Conservation (phyloP, 37 sponge, comb jelly and placozoan species). For the Dysidea cf. avara region DNA sequence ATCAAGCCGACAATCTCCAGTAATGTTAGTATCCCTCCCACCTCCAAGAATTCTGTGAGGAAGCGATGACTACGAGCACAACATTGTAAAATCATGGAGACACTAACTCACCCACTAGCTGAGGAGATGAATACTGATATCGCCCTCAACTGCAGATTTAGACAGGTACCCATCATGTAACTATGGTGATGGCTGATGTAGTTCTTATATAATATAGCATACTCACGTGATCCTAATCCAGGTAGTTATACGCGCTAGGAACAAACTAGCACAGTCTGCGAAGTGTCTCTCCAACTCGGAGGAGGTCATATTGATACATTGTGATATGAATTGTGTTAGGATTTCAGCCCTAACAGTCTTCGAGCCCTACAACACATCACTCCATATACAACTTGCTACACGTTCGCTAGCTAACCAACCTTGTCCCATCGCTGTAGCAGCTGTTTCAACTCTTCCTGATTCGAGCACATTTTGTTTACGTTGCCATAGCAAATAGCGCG, state of each 20-base stretch:
- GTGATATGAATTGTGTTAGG: conserved; percentile 69
- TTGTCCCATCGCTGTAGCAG: conserved; percentile 65
- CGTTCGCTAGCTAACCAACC: conserved; percentile 15
- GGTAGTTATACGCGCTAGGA: conserved; percentile 87
- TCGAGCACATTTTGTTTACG: conserved; percentile 8
- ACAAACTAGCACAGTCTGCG: conserved; percentile 92
- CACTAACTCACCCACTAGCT: conserved; percentile 73
- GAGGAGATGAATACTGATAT: conserved; percentile 77
- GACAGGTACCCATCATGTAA: conserved; percentile 71
- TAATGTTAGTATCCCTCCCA: conserved; percentile 94
- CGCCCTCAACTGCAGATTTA: conserved; percentile 68
- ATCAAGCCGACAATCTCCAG: conserved; percentile 86
- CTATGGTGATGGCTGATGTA: conserved; percentile 9
- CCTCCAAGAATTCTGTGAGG: conserved; percentile 94
- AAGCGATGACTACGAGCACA: conserved; percentile 62
- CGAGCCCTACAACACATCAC: conserved; percentile 68
- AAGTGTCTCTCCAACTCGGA: conserved; percentile 93
- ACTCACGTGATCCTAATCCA: conserved; percentile 95
- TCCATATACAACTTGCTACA: background rate
- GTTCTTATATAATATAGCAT: background rate
- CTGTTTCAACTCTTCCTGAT: conserved; percentile 41
- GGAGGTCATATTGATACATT: conserved; percentile 79
- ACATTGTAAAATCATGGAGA: background rate
- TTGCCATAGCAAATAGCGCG: conserved; percentile 11
- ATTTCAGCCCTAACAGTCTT: conserved; percentile 63